These are phyloP conservation scores for Pao palembangensis DNA, from an alignment of 2,113 vertebrate genomes.

Conservation along the genomic window DNA sequence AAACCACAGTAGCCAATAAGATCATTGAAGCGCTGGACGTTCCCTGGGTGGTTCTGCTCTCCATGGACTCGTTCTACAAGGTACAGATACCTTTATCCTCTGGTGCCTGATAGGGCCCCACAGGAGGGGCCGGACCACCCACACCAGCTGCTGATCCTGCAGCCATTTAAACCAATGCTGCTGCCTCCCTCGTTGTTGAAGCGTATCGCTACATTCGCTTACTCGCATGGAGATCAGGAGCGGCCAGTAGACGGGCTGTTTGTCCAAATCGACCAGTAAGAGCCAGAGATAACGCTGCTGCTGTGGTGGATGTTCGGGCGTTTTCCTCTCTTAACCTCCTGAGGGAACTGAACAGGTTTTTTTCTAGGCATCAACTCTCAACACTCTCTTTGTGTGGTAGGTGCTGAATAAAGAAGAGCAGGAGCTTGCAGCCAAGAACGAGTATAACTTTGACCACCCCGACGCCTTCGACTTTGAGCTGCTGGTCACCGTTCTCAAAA, in stretches of 20 bases:
- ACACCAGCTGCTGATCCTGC: no score
- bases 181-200: no score
- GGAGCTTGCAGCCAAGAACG: conserved; percentile 79
- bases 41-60: conserved; percentile 88
- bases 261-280: no score
- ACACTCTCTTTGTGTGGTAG: conserved; percentile 48
- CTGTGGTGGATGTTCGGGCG: no score
- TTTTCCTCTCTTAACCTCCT: no score
- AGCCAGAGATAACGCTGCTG: no score
- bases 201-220: no score
- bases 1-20: conserved; percentile 88
- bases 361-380: background rate
- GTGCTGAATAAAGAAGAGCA: conserved; percentile 84
- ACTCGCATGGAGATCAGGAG: no score
- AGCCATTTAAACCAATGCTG: no score
- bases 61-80: conserved; percentile 93
- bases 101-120: background rate
- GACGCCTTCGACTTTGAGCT: conserved; percentile 91
- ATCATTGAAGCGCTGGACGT: conserved; percentile 89
- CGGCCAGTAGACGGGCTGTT: no score
- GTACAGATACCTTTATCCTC: conserved; percentile 45
- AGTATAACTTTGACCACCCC: conserved; percentile 90
- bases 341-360: background rate
- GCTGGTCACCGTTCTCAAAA: conserved; percentile 80
- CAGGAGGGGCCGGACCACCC: no score